Percentiles rank a stretch among this genome's conserved stretches.
These are phyloP conservation scores for Brachypalpus laphriformis DNA, from an alignment of 2,888 invertebrate species.

Conservation along the genomic window DNA sequence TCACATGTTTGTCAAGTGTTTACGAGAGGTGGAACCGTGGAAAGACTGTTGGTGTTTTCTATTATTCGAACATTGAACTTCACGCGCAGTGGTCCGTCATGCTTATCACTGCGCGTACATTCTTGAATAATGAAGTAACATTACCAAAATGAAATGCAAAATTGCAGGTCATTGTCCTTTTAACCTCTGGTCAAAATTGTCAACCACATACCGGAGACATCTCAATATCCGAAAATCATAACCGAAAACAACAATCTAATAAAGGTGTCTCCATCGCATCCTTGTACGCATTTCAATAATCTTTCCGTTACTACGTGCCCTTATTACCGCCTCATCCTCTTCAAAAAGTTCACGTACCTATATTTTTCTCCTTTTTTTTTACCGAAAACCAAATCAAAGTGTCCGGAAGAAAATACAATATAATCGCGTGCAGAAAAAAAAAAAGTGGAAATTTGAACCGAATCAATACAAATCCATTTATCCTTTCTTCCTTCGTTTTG, in stretches of 20 bases:
- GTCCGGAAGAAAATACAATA: conserved; percentile 71
- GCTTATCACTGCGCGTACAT: no score
- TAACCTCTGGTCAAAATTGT: background rate
- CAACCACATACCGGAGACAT: no score
- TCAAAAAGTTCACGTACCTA: background rate
- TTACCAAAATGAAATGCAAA: no score
- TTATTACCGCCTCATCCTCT: conserved; percentile 12
- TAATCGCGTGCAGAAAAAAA: conserved; percentile 47
- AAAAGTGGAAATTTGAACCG: conserved; percentile 64
- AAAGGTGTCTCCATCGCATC: conserved; percentile 17
- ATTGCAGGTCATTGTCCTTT: no score
- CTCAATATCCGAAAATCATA: conserved; percentile 41
- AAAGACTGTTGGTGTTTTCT: no score
- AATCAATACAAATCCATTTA: conserved; percentile 75
- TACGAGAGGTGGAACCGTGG: no score
- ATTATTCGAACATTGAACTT: no score
- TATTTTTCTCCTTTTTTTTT: background rate
- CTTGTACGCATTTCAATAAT: conserved; percentile 22
- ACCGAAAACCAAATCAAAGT: conserved; percentile 69
- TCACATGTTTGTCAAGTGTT: no score
- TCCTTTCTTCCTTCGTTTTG: conserved; percentile 71
- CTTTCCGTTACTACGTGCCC: conserved; percentile 25
- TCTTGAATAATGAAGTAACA: no score
- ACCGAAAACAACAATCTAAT: conserved; percentile 56
- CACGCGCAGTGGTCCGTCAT: no score